phyloP scores from a whole-genome alignment of 2,113 vertebrate species.

The Lagopus muta region DNA sequence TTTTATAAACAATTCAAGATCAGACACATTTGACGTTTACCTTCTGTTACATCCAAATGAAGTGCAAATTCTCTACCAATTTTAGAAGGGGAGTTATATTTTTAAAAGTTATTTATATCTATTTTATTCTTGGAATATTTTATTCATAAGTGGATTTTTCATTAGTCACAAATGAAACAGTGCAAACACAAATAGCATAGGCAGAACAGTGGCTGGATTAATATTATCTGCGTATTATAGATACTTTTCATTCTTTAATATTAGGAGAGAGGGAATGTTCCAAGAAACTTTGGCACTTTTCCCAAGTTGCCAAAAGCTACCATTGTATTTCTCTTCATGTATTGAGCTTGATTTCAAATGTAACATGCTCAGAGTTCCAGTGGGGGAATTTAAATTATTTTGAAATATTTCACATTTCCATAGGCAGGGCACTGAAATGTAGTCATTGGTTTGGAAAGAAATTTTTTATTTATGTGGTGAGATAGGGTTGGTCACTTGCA shows the following conservation, averaged over 20 bases:
- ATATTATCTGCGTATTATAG: constrained; percentile 39
- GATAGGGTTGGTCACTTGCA: background rate
- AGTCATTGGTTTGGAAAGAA: background rate
- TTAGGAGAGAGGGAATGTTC: constrained; percentile 31
- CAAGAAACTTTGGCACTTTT: constrained; percentile 47
- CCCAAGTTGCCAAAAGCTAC: constrained; percentile 23
- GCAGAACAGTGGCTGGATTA: constrained; percentile 34
- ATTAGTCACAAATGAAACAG: constrained; percentile 57
- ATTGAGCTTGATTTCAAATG: constrained; percentile 30
- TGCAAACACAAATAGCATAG: constrained; percentile 8
- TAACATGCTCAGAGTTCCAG: background rate
- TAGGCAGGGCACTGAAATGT: background rate
- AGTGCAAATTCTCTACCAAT: background rate
- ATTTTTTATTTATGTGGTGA: background rate
- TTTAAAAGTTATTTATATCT: constrained; percentile 35
- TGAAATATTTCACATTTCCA: background rate
- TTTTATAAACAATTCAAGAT: background rate
- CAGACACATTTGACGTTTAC: constrained; percentile 10
- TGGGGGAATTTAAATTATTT: background rate
- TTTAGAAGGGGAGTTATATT: constrained; percentile 18
- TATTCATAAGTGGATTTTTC: constrained; percentile 56
- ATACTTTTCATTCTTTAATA: constrained; percentile 51
- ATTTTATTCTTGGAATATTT: constrained; percentile 46
- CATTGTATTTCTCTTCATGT: constrained; percentile 48
- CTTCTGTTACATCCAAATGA: background rate